Evolutionary conservation across 2,113 vertebrate species (phyloP), one percentile per base, ranked within the genome.

Genomic region (Oreochromis aureus): DNA sequence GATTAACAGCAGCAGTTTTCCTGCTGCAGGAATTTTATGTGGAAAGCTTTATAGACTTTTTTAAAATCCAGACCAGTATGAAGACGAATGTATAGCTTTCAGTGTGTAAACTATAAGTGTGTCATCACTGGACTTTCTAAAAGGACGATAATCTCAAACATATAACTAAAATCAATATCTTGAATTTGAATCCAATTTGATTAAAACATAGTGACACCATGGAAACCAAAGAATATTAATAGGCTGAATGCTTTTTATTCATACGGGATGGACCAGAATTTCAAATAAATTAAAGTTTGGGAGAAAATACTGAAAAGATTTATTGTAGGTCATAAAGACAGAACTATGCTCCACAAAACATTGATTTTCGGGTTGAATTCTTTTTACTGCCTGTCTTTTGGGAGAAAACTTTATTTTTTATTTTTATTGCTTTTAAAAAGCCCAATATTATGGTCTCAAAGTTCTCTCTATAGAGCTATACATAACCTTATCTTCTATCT

Each of bases 381-480:
- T 80, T 78, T 78, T 78, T 78, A 16, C 32, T 13, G 5, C 53
- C 19, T 10, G n/a, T n/a, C 19, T 55, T 80, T 16, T 80, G 32
- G 32, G 51, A 55, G 19, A 55, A 36, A 36, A 36, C 48, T 27
- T 32, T 24, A 24, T 24, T 24, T 24, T 24, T 54, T 36, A 80
- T 55, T 55, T 80, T 51, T 32, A 32, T 76, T 76, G 24, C 71
- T 76, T 30, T 34, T 80, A 55, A 19, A 55, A 16, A 18, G 16
- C 3, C 46, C 46, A 56, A 24, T 41, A 24, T 56, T 24, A 41
- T 53, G 27, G 7, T 34, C 46, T 53, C 10, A 53, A 32, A 6
- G 10, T 19, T 78, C 46, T 78, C 46, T 51, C 73, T 76, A 30
- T 51, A 18, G 44, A 32, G 46, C 4, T 32, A 32, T 78, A 0